Percentiles rank a stretch among this genome's conserved stretches.
These are phyloP conservation scores for Psix sp. DNA, from an alignment of 1,140 invertebrate species.

Conservation along the genomic window DNA sequence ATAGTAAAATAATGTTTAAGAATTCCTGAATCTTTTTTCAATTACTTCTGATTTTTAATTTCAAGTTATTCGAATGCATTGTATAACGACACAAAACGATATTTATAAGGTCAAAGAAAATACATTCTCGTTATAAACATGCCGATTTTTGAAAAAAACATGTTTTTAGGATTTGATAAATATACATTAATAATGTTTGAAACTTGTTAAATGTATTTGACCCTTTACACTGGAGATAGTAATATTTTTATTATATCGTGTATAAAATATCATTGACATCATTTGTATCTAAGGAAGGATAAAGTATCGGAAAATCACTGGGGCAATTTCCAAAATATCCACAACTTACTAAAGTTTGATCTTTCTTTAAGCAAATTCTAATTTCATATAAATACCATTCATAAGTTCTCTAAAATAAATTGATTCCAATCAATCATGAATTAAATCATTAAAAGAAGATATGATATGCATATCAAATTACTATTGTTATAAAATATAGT, in stretches of 20 bases:
- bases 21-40: background rate
- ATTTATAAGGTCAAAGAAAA: background rate
- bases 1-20: background rate
- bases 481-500: no score
- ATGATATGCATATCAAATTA: no score
- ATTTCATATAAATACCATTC: conserved; percentile 2
- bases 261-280: background rate
- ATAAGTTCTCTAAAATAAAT: background rate
- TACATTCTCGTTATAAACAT: conserved; percentile 8
- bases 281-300: background rate
- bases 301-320: background rate
- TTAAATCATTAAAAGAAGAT: no score
- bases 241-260: background rate
- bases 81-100: no score
- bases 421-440: no score
- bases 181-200: conserved; percentile 12
- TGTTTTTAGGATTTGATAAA: conserved; percentile 17
- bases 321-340: conserved; percentile 2
- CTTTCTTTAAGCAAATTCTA: background rate
- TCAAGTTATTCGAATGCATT: no score
- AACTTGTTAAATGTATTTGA: background rate
- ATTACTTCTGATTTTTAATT: no score
- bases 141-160: conserved; percentile 12
- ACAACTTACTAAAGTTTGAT: background rate
- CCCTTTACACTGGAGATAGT: background rate